Evolutionary conservation across 2,113 vertebrate genomes (phyloP).

Genomic region (Hippopotamus amphibius): DNA sequence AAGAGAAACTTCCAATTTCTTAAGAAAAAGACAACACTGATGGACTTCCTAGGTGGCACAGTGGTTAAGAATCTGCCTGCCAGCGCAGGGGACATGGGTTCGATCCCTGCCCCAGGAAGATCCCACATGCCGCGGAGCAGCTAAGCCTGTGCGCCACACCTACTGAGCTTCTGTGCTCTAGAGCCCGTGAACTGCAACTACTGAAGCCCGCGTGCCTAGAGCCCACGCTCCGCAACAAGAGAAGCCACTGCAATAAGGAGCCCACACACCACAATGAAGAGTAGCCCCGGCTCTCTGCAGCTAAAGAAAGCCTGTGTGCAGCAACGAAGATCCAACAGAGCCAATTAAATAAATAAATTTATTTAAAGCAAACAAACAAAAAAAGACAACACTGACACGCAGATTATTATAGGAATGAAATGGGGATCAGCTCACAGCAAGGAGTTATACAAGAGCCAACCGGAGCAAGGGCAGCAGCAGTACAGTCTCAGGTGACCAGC

Average conservation of each 20-base stretch:
- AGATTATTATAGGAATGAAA: neutral
- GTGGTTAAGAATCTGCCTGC: neutral
- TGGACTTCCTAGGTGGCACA: neutral
- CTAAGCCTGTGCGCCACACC: neutral
- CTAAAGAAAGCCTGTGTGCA: neutral
- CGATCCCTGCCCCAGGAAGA: neutral
- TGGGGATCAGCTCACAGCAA: neutral
- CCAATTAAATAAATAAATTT: neutral
- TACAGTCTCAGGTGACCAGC: neutral
- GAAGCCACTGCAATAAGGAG: neutral
- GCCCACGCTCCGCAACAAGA: neutral
- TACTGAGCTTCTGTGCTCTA: neutral
- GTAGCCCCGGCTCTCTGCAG: neutral
- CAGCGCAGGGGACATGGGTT: neutral
- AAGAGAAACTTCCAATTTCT: neutral
- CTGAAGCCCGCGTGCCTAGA: neutral
- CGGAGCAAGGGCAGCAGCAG: neutral
- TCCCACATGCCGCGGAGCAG: neutral
- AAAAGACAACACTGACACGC: neutral
- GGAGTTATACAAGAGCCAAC: neutral
- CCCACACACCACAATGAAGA: rapidly evolving
- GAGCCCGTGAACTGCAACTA: neutral
- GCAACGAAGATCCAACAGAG: neutral
- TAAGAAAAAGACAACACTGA: neutral
- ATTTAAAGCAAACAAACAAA: no score